Evolutionary conservation across 2,888 invertebrate species (phyloP).

Genomic region (Lepidocyrtoides sp.): DNA sequence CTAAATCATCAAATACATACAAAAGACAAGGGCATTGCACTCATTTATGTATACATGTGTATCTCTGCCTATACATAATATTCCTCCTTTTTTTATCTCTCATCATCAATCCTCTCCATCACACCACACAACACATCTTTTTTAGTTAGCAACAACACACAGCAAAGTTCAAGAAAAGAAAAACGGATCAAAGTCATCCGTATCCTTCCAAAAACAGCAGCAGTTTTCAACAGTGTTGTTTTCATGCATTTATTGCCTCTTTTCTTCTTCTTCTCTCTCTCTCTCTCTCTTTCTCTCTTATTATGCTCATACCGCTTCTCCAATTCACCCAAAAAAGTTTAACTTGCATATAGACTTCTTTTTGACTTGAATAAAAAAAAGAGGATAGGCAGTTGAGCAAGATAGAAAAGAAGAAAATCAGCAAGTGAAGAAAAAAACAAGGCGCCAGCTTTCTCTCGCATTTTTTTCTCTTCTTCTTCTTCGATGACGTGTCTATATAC

Average conservation of each 20-base stretch:
- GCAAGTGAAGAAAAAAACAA: slow-evolving; percentile 78
- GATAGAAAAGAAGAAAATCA: slow-evolving; percentile 16
- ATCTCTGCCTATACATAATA: neutral
- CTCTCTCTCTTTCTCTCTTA: neutral
- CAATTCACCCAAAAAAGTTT: neutral
- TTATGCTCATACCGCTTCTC: too few relatives aligned
- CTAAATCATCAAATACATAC: neutral
- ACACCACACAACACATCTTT: too few relatives aligned
- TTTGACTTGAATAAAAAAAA: slow-evolving; percentile 58
- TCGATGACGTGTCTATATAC: slow-evolving; percentile 5
- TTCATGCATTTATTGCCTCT: slow-evolving; percentile 39
- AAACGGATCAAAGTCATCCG: slow-evolving; percentile 36
- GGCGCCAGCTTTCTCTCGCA: slow-evolving; percentile 84
- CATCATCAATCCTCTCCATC: neutral
- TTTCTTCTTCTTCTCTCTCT: neutral
- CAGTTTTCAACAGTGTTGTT: neutral
- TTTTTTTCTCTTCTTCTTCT: slow-evolving; percentile 49
- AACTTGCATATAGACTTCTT: neutral
- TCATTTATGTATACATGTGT: too few relatives aligned
- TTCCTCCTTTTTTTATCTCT: slow-evolving; percentile 16
- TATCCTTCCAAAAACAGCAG: neutral
- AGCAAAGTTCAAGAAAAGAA: neutral
- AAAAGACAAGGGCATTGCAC: slow-evolving; percentile 27
- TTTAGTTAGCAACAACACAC: too few relatives aligned
- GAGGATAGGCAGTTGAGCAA: neutral